Conservation (phyloP, 2,888 invertebrate species). For the Eumacrocentrus americanus region DNA sequence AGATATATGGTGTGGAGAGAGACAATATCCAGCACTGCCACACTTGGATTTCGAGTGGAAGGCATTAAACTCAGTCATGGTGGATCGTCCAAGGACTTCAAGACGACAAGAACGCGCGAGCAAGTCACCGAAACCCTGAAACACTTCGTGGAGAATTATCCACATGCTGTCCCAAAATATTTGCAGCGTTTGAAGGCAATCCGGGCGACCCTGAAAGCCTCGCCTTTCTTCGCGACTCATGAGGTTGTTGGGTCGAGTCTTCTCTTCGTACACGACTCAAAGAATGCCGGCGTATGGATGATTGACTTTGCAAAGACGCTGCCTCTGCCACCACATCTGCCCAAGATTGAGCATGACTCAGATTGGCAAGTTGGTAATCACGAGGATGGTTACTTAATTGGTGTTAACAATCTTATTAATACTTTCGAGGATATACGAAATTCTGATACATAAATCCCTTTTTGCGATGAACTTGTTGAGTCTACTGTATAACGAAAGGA, state of each 20-base stretch:
- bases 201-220: constrained; percentile 80
- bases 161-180: constrained; percentile 79
- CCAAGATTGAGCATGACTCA: constrained; percentile 76
- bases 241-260: constrained; percentile 95
- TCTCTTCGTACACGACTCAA: constrained; percentile 91
- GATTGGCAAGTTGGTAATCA: constrained; percentile 95
- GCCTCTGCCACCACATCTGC: constrained; percentile 74
- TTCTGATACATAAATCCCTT: constrained; percentile 36
- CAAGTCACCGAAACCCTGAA: constrained; percentile 80
- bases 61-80: constrained; percentile 90
- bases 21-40: constrained; percentile 96
- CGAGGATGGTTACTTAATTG: constrained; percentile 94
- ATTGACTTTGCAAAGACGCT: constrained; percentile 98
- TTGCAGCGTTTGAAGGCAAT: constrained; percentile 85
- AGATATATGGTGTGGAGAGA: constrained; percentile 96
- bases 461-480: not conserved
- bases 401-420: constrained; percentile 86
- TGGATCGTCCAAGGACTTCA: constrained; percentile 92
- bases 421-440: constrained; percentile 73
- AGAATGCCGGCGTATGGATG: constrained; percentile 91
- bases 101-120: constrained; percentile 86
- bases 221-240: constrained; percentile 89
- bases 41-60: constrained; percentile 95
- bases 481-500: not conserved
- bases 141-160: constrained; percentile 81